Conservation (phyloP, 2,113 vertebrate genomes). For the Ammodytes marinus region DNA sequence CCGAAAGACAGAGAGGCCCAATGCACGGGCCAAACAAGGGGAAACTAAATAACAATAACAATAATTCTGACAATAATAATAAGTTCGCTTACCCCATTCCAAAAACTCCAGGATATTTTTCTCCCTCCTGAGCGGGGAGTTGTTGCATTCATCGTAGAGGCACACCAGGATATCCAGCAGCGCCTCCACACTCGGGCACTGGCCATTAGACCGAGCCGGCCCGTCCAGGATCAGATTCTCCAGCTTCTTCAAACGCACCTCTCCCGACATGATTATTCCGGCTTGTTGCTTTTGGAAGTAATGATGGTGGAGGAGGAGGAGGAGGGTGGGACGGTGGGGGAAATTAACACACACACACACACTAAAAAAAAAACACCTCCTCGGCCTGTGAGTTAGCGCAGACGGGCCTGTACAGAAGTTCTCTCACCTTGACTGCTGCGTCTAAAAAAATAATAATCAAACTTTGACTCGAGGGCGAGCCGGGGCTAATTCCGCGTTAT, state of each 20-base stretch:
- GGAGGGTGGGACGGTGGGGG: background rate
- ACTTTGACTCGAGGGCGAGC: constrained; percentile 49
- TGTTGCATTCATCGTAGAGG: constrained; percentile 98
- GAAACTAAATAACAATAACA: background rate
- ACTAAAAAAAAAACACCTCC: constrained; percentile 28
- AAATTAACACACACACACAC: background rate
- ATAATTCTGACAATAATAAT: background rate
- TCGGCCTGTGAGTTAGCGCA: constrained; percentile 57
- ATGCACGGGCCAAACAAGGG: constrained; percentile 15
- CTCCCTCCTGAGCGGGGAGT: constrained; percentile 95
- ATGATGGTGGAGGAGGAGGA: constrained; percentile 39
- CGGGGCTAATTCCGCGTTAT: constrained; percentile 52
- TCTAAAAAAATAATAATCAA: constrained; percentile 33
- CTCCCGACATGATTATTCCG: constrained; percentile 92
- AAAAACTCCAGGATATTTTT: constrained; percentile 97
- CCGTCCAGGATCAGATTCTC: constrained; percentile 97
- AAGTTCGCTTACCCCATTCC: constrained; percentile 93
- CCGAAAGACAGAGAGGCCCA: constrained; percentile 52
- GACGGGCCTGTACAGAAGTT: constrained; percentile 56
- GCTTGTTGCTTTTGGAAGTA: constrained; percentile 22
- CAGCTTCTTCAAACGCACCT: constrained; percentile 98
- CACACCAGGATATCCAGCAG: constrained; percentile 98
- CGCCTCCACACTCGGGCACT: constrained; percentile 95
- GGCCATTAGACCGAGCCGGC: constrained; percentile 90
- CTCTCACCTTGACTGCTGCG: constrained; percentile 64